Percentiles rank a stretch among this genome's conserved stretches.
phyloP scores from a whole-genome alignment of 2,888 invertebrate genomes.

The Caenorhabditis sp. region DNA sequence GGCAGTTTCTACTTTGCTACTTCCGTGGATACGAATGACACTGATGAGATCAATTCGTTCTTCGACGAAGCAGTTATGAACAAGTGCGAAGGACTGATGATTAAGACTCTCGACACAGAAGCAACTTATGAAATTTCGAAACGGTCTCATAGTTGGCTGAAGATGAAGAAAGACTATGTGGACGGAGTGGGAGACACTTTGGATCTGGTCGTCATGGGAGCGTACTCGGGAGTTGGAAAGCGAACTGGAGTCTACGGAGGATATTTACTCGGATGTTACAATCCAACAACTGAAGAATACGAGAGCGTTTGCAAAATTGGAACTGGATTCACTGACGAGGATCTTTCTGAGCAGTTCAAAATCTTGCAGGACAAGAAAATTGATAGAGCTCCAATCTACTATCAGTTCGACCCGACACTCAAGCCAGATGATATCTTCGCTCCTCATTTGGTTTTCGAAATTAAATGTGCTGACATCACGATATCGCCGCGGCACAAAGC shows the following conservation, averaged over 20 bases:
- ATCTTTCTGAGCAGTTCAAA: constrained; percentile 89
- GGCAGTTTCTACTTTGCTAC: constrained; percentile 94
- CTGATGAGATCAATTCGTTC: constrained; percentile 95
- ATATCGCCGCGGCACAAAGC: constrained; percentile 95
- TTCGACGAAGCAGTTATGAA: constrained; percentile 95
- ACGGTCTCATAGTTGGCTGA: constrained; percentile 94
- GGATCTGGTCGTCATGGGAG: constrained; percentile 96
- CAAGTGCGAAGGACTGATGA: constrained; percentile 99
- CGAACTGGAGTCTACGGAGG: constrained; percentile 95
- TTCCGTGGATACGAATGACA: constrained; percentile 89
- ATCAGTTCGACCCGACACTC: constrained; percentile 88
- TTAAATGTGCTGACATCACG: constrained; percentile 96
- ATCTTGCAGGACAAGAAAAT: constrained; percentile 90
- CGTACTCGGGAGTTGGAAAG: constrained; percentile 90
- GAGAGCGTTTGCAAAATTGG: constrained; percentile 96
- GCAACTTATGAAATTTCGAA: constrained; percentile 98
- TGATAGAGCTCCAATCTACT: constrained; percentile 86
- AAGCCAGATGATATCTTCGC: constrained; percentile 93
- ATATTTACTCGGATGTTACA: constrained; percentile 95
- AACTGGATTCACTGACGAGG: constrained; percentile 95
- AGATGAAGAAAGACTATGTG: constrained; percentile 90
- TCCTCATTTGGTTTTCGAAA: constrained; percentile 93
- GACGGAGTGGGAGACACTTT: constrained; percentile 97
- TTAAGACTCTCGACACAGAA: constrained; percentile 92
- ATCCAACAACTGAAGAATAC: constrained; percentile 92